Conservation (phyloP, 2,797 vertebrate species). For the Enteromius argenteus region DNA sequence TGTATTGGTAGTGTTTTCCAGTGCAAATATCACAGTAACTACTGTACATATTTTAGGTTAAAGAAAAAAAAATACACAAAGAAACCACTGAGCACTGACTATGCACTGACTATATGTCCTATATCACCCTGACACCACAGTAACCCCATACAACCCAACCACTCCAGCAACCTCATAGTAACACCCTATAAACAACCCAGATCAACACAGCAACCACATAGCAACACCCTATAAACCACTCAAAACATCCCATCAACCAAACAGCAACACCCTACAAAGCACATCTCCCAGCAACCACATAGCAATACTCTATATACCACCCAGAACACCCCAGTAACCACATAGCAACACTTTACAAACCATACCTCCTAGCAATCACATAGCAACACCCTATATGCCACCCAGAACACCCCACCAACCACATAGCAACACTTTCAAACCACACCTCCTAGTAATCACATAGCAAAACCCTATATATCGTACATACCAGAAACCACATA, state of each 20-base stretch:
- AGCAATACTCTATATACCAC: not conserved
- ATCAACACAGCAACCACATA: not conserved
- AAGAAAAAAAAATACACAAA: too few relatives aligned
- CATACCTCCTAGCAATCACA: not conserved
- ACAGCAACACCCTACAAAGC: not conserved
- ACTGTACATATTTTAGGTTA: too few relatives aligned
- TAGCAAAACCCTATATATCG: not conserved
- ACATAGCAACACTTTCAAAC: not conserved
- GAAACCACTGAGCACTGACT: too few relatives aligned
- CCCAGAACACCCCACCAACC: not conserved
- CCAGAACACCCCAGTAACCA: not conserved
- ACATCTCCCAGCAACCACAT: not conserved
- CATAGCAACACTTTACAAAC: not conserved
- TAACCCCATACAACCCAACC: not conserved
- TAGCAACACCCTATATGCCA: not conserved
- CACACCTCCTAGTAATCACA: too few relatives aligned
- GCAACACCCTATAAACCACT: accelerated
- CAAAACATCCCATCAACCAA: not conserved
- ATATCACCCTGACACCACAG: not conserved
- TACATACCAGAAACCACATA: not conserved
- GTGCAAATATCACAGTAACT: too few relatives aligned
- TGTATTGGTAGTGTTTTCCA: not conserved
- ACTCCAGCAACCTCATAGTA: not conserved
- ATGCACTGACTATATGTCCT: not conserved
- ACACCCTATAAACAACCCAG: not conserved